Percentiles rank a stretch among this genome's conserved stretches.
These are phyloP conservation scores for Hassar affinis DNA, from an alignment of 2,113 vertebrate genomes.

Conservation along the genomic window DNA sequence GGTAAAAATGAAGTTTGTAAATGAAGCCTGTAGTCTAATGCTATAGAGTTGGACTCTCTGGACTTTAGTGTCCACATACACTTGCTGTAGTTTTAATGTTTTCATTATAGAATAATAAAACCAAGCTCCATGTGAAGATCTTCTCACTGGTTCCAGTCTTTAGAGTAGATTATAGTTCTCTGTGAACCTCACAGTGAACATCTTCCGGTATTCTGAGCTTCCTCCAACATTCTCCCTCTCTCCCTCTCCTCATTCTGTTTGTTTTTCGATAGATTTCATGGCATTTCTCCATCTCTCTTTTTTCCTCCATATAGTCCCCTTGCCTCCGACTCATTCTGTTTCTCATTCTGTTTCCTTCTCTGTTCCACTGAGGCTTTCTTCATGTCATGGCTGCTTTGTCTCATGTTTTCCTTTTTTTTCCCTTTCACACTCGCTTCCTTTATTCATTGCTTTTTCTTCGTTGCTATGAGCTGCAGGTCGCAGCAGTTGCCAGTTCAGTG, in stretches of 20 bases:
- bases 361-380: conserved; percentile 25
- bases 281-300: conserved; percentile 25
- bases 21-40: background rate
- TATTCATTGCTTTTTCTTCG: conserved; percentile 34
- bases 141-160: conserved; percentile 71
- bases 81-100: conserved; percentile 12
- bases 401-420: background rate
- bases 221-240: background rate
- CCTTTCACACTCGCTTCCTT: background rate
- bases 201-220: conserved; percentile 43
- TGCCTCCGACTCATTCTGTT: conserved; percentile 27
- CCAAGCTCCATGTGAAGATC: conserved; percentile 69
- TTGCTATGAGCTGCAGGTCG: conserved; percentile 2
- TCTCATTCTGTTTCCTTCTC: conserved; percentile 31
- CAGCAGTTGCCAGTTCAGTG: background rate
- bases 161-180: conserved; percentile 67
- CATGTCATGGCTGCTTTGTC: conserved; percentile 12
- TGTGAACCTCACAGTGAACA: conserved; percentile 62
- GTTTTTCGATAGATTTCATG: conserved; percentile 18
- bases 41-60: background rate
- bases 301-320: conserved; percentile 17
- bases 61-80: background rate
- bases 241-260: conserved; percentile 7
- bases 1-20: background rate
- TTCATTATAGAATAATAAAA: conserved; percentile 34